These are phyloP conservation scores for Pseudopleuronectes americanus DNA, from an alignment of 2,797 vertebrate species.

Conservation along the genomic window DNA sequence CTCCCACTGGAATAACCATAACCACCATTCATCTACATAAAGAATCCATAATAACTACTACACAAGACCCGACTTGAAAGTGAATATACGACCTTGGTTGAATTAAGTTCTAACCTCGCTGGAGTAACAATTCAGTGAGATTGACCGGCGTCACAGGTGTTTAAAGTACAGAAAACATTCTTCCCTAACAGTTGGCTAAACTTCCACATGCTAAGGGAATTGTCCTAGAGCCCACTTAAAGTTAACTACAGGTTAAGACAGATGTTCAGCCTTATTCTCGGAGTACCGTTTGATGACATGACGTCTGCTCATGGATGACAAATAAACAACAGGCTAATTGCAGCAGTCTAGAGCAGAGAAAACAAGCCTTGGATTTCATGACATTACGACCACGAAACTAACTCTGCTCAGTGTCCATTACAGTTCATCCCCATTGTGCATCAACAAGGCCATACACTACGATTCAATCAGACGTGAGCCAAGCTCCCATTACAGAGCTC, in stretches of 20 bases:
- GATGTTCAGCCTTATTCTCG: constrained; percentile 15
- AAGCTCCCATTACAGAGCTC: constrained; percentile 83
- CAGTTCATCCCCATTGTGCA: constrained; percentile 76
- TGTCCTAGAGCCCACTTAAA: not conserved
- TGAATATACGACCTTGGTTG: not conserved
- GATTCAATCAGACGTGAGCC: constrained; percentile 83
- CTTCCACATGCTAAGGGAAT: not conserved
- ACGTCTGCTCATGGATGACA: constrained; percentile 46
- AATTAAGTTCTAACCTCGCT: not conserved
- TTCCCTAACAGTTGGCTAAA: not conserved
- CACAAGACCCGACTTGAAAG: not conserved
- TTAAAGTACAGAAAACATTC: not conserved
- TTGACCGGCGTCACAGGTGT: not conserved
- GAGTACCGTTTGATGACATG: constrained; percentile 28
- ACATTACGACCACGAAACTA: constrained; percentile 76
- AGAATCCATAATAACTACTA: constrained; percentile 1
- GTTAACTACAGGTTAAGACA: constrained; percentile 1
- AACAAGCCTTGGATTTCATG: constrained; percentile 75
- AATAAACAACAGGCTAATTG: constrained; percentile 68
- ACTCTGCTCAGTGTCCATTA: constrained; percentile 80
- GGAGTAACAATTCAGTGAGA: not conserved
- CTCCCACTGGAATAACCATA: not conserved
- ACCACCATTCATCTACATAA: not conserved
- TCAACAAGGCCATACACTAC: constrained; percentile 78
- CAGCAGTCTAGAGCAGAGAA: constrained; percentile 63